Evolutionary conservation across 2,888 invertebrate genomes (phyloP), one percentile per base, ranked within the genome.

Genomic region (Melanotus villosus): DNA sequence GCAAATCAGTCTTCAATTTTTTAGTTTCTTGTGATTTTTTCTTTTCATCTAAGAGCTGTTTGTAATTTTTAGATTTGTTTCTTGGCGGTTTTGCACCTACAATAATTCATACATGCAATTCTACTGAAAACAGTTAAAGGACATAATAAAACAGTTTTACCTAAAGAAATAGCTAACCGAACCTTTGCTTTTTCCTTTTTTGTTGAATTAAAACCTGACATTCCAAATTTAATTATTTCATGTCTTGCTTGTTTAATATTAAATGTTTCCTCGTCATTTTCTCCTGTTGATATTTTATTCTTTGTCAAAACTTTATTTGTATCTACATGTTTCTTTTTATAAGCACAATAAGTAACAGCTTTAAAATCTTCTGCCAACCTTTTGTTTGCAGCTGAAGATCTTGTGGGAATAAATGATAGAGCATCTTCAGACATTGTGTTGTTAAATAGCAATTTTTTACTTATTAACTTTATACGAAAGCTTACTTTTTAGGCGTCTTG

Each of bases 151-250:
- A 75, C 23, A 12, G n/a, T 10, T 45, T 14, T 47, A 86, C 92
- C 96, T 80, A 97, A 88, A 82, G 92, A 92, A 30, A 96, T 88
- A 0, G 94, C 91, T 12, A 93, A 84, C 2, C 91, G 90, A 43
- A 92, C 88, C 86, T 93, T 92, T n/a, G 94, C 94, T 81, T 93
- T 90, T 76, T 91, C 89, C 78, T 93, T 92, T 79, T 92, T 90
- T 7, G 87, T 86, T 1, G 90, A 86, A 65, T 90, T 88, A 63
- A 95, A 90, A 59, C 94, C 94, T 21, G 90, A 89, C 85, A 94
- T 92, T 30, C 94, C 95, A 83, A 96, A 94, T 80, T 93, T 94
- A 5, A 94, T 89, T 2, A 97, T 89, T 81, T 97, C 96, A 83
- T 92, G 91, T 58, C 93, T 88, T 0, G 93, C 91, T 78, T 87